phyloP scores from a whole-genome alignment of 2,797 vertebrate species.

The Thunnus albacares region DNA sequence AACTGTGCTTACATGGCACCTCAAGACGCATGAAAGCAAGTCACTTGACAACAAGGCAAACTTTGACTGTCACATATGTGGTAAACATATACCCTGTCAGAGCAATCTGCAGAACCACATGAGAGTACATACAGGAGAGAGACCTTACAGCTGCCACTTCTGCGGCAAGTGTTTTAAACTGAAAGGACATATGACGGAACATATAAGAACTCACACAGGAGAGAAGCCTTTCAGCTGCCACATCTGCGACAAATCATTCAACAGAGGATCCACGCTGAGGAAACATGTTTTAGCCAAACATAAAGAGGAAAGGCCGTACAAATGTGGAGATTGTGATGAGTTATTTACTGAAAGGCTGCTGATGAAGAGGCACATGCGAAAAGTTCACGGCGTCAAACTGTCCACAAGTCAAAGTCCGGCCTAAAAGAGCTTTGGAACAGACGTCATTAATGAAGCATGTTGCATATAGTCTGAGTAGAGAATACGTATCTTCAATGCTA shows the following conservation, averaged over 20 bases:
- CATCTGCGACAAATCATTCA: constrained; percentile 70
- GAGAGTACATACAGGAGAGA: constrained; percentile 72
- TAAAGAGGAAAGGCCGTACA: constrained; percentile 67
- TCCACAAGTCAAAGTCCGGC: constrained; percentile 44
- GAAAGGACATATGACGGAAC: constrained; percentile 72
- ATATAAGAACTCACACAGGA: constrained; percentile 67
- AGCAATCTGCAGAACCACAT: constrained; percentile 75
- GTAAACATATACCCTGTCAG: constrained; percentile 66
- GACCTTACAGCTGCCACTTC: constrained; percentile 69
- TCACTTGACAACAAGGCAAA: constrained; percentile 47
- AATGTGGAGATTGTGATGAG: constrained; percentile 61
- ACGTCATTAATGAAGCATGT: background rate
- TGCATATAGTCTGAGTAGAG: background rate
- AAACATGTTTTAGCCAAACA: constrained; percentile 71
- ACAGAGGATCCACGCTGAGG: constrained; percentile 63
- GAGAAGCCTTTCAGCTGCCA: constrained; percentile 73
- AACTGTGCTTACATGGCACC: constrained; percentile 64
- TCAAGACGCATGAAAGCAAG: constrained; percentile 66
- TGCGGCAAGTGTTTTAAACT: constrained; percentile 71
- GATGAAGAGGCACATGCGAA: constrained; percentile 72
- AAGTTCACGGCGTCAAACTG: constrained; percentile 57
- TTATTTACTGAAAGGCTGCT: constrained; percentile 66
- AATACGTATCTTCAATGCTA: background rate
- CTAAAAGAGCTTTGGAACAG: constrained; percentile 9
- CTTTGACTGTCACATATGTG: constrained; percentile 73